These are phyloP conservation scores for Caretta caretta DNA, from an alignment of 2,113 vertebrate species.

Conservation along the genomic window DNA sequence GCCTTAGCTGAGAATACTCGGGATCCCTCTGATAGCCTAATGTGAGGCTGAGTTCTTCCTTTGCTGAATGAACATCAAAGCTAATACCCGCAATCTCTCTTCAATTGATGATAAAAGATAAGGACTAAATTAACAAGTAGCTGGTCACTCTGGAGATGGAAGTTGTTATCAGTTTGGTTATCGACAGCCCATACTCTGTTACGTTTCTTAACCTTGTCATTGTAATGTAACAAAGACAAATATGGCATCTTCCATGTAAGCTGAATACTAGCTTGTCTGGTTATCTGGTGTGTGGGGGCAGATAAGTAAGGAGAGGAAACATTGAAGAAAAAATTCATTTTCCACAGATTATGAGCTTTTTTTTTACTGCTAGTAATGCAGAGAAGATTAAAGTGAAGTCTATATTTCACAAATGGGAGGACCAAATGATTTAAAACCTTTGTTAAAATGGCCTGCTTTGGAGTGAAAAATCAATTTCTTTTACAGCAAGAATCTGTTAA, in stretches of 20 bases:
- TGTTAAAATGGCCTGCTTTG: conserved; percentile 80
- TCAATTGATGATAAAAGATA: background rate
- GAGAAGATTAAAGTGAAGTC: conserved; percentile 82
- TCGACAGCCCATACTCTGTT: background rate
- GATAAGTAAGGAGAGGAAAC: conserved; percentile 59
- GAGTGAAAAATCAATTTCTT: conserved; percentile 82
- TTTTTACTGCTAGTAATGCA: conserved; percentile 79
- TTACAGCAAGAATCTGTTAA: conserved; percentile 77
- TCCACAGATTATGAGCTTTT: conserved; percentile 78
- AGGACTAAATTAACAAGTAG: background rate
- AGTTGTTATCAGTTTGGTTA: background rate
- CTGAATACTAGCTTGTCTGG: conserved; percentile 33
- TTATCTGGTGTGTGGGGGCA: conserved; percentile 50
- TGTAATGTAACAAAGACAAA: conserved; percentile 4
- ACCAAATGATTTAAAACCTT: conserved; percentile 80
- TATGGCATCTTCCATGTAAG: background rate
- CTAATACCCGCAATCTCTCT: background rate
- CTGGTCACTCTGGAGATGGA: background rate
- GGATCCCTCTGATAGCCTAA: background rate
- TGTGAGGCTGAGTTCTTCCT: background rate
- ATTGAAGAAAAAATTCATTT: conserved; percentile 75
- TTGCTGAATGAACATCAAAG: background rate
- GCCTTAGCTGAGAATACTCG: background rate
- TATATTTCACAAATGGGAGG: conserved; percentile 82
- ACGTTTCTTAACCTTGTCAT: conserved; percentile 25